Evolutionary conservation across 2,797 vertebrate genomes (phyloP).

Genomic region (Phrynocephalus guinanensis): DNA sequence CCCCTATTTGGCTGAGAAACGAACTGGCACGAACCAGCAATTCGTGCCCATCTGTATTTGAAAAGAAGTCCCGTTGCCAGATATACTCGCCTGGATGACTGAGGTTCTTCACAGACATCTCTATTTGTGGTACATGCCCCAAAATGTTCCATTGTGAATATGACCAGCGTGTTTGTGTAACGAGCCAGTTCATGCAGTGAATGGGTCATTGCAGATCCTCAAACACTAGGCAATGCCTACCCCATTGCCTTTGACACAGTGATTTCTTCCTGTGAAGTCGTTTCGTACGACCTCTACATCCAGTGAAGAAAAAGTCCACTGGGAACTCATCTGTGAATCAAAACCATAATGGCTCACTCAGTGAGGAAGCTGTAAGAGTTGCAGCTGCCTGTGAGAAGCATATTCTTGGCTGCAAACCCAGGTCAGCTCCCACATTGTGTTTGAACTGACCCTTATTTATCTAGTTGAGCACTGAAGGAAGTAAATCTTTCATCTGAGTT

Average conservation of each 20-base stretch:
- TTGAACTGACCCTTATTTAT: slow-evolving; percentile 31
- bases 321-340: background rate
- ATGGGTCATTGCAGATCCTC: background rate
- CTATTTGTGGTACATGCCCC: background rate
- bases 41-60: too few species aligned
- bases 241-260: background rate
- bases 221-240: background rate
- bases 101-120: too few species aligned
- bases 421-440: background rate
- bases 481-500: slow-evolving; percentile 40
- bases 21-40: too few species aligned
- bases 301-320: background rate
- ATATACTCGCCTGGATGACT: too few species aligned
- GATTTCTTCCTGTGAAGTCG: background rate
- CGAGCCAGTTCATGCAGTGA: background rate
- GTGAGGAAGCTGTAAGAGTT: background rate
- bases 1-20: too few species aligned
- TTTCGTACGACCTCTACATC: background rate
- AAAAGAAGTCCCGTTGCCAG: too few species aligned
- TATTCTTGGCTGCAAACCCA: background rate
- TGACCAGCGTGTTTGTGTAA: background rate
- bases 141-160: background rate
- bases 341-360: background rate
- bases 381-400: background rate
- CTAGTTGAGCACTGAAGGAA: slow-evolving; percentile 47